Base-by-base conservation (phyloP, 2,797 vertebrate species). In the Pipistrellus nathusii region DNA sequence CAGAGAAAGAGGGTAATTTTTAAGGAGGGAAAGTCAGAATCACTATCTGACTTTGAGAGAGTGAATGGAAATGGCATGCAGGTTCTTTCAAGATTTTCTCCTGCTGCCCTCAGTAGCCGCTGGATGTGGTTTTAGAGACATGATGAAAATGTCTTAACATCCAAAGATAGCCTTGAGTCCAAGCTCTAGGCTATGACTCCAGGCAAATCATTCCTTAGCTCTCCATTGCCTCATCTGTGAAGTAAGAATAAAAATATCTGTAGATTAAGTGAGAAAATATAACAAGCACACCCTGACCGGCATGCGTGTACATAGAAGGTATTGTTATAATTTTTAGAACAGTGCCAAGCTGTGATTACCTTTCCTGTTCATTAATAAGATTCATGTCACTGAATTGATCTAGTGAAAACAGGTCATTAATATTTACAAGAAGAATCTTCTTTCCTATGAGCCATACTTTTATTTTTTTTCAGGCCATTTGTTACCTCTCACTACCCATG, bases 181-280 rank as follows among this genome's bases (percentile, higher is more conserved):
- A n/a, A 17, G 25, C 8, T 89, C 25, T 81, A 30, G 25, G 11
- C 11, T 71, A 17, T 82, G 30, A 83, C 14, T 73, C 46, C 51
- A 30, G 72, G 48, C 0, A 89, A 92, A 68, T 12, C 10, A 77
- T 73, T 73, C n/a, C n/a, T 92, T 68, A 77, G 72, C 71, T 14
- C 5, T 85, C 46, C 15, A 48, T 57, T 44, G 32, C 6, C 21
- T 77, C n/a, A 41, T 64, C 57, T 82, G 11, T 55, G 51, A 71
- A 94, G 15, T 88, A 84, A 95, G 53, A 92, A 25, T 82, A 72
- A 41, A 87, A 75, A 78, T 44, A 75, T 17, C 6, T 10, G 10
- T 38, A 21, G 8, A 69, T 88, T 90, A 73, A 68, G 23, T 91
- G 20, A 77, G 35, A 59, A 51, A 73, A 59, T 81, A 5, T 32